Percentiles rank a stretch among this genome's conserved stretches.
Evolutionary conservation across 2,888 invertebrate species (phyloP).

Genomic region (Drosophila lacicola): DNA sequence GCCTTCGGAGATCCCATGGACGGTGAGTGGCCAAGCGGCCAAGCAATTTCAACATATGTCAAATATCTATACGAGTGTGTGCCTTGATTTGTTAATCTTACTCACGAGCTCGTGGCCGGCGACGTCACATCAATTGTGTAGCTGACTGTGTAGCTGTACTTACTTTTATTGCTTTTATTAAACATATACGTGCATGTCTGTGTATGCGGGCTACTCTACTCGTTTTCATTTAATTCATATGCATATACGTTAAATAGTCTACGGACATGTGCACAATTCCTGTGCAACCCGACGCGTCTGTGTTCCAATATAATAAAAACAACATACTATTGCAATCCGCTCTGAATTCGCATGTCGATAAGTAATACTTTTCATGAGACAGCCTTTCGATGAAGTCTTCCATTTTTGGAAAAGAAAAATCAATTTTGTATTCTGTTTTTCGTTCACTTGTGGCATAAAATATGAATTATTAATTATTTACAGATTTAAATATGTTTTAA

Average conservation of each 20-base stretch:
- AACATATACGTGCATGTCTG: background rate
- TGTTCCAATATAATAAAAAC: constrained; percentile 22
- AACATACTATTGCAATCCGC: constrained; percentile 9
- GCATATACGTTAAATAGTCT: constrained; percentile 21
- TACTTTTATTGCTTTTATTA: constrained; percentile 32
- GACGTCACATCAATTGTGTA: constrained; percentile 45
- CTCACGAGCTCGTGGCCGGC: constrained; percentile 28
- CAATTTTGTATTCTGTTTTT: background rate
- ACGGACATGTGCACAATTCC: constrained; percentile 22
- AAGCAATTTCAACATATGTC: background rate
- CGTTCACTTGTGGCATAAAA: background rate
- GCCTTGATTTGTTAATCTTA: constrained; percentile 34
- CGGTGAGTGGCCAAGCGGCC: constrained; percentile 59
- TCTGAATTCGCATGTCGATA: background rate
- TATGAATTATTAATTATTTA: constrained; percentile 8
- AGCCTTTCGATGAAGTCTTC: background rate
- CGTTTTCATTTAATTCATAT: constrained; percentile 17
- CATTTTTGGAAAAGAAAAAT: background rate
- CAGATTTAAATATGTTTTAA: constrained; percentile 4
- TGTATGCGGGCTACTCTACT: constrained; percentile 8
- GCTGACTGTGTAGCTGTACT: constrained; percentile 35
- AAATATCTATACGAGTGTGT: background rate
- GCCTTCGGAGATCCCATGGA: constrained; percentile 84
- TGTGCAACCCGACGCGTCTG: constrained; percentile 4
- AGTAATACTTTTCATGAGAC: background rate